Evolutionary conservation across 2,888 invertebrate species (phyloP).

Genomic region (Cheilosia scutellata): DNA sequence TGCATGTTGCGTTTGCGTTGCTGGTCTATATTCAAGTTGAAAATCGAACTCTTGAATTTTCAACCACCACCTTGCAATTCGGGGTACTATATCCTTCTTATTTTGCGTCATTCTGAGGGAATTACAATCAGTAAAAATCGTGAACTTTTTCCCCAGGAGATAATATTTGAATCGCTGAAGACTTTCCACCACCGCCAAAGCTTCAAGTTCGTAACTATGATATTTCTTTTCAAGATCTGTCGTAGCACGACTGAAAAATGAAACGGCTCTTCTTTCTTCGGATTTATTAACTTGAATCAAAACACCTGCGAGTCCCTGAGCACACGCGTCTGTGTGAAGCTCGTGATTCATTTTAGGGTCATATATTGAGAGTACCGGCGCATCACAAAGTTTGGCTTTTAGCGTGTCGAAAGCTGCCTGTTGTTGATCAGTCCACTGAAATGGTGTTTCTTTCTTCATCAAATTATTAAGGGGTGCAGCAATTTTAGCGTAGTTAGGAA

Average conservation of each 20-base stretch:
- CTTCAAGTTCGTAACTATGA: slow-evolving; percentile 49
- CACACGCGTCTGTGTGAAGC: too few species aligned
- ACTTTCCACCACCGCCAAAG: slow-evolving; percentile 57
- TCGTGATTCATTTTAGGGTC: too few species aligned
- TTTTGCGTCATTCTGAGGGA: slow-evolving; percentile 26
- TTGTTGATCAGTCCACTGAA: too few species aligned
- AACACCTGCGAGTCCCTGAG: too few species aligned
- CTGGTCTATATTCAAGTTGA: slow-evolving; percentile 3
- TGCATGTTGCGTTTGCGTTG: slow-evolving; percentile 13
- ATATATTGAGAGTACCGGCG: too few species aligned
- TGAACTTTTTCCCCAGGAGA: slow-evolving; percentile 52
- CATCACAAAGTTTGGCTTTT: too few species aligned
- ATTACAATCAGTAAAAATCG: slow-evolving; percentile 3
- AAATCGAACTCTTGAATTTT: slow-evolving; percentile 18
- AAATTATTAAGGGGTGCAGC: too few species aligned
- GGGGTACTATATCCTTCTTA: slow-evolving; percentile 24
- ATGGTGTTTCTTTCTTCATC: too few species aligned
- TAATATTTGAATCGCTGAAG: slow-evolving; percentile 70
- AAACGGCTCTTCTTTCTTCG: slow-evolving; percentile 13
- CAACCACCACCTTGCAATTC: slow-evolving; percentile 22
- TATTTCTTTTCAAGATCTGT: slow-evolving; percentile 17
- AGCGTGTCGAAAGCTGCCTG: too few species aligned
- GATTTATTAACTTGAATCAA: too few species aligned
- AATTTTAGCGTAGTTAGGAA: too few species aligned
- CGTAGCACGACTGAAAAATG: slow-evolving; percentile 49